Percentiles rank a stretch among this genome's conserved stretches.
phyloP scores from a whole-genome alignment of 2,797 vertebrate genomes.

The Eulemur mongoz region DNA sequence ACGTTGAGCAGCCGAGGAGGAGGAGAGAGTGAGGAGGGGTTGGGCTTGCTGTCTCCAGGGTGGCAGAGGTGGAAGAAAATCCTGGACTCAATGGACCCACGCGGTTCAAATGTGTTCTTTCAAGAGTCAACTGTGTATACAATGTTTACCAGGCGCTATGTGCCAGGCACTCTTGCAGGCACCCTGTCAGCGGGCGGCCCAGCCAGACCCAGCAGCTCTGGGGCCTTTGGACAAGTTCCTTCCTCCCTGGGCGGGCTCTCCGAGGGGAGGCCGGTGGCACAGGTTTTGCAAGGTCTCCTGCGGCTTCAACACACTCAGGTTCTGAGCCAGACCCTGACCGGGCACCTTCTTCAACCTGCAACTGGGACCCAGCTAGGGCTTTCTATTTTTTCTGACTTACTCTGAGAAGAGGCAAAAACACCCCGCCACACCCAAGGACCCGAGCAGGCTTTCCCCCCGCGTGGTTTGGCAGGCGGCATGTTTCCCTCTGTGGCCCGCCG shows the following conservation, averaged over 20 bases:
- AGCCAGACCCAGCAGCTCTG: background rate
- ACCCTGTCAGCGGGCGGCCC: background rate
- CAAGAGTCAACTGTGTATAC: background rate
- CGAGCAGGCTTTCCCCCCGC: background rate
- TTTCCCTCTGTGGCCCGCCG: background rate
- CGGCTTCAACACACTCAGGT: background rate
- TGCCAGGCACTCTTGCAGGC: background rate
- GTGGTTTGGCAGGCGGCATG: background rate
- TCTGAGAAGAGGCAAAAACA: background rate
- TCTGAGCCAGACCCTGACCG: background rate
- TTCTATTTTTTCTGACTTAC: background rate
- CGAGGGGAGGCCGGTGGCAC: background rate
- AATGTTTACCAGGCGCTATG: background rate
- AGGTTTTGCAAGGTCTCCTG: background rate
- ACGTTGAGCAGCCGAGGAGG: background rate
- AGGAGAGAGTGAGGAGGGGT: background rate
- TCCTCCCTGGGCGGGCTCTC: background rate
- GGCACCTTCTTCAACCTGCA: background rate
- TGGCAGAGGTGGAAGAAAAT: background rate
- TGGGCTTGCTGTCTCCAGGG: background rate
- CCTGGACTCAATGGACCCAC: background rate
- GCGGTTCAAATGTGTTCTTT: background rate
- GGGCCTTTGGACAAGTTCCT: background rate
- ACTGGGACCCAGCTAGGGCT: background rate
- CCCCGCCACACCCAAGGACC: background rate